Conservation (phyloP, 2,888 invertebrate species). For the Drosophila infuscata region DNA sequence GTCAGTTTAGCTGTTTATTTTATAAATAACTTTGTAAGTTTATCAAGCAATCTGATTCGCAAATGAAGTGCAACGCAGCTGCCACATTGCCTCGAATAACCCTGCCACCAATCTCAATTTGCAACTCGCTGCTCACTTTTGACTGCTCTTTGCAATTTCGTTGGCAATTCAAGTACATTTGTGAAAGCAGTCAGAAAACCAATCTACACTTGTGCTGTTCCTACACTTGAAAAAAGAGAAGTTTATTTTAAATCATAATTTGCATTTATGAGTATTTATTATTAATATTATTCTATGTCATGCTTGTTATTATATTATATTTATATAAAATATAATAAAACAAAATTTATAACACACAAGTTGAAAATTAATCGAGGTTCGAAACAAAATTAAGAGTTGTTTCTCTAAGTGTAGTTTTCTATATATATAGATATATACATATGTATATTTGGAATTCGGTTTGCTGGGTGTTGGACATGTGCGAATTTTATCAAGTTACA, state of each 20-base stretch:
- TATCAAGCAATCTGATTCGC: slow-evolving; percentile 36
- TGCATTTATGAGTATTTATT: too few species aligned
- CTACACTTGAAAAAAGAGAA: neutral
- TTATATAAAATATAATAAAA: too few species aligned
- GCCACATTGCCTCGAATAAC: slow-evolving; percentile 2
- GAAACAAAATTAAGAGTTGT: neutral
- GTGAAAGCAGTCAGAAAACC: slow-evolving; percentile 28
- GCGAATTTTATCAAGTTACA: slow-evolving; percentile 39
- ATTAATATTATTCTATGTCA: neutral
- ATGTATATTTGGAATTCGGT: slow-evolving; percentile 47
- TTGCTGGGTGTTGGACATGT: slow-evolving; percentile 44
- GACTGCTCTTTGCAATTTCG: slow-evolving; percentile 37
- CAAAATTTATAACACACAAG: neutral
- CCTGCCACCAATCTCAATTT: slow-evolving; percentile 15
- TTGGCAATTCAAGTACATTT: slow-evolving; percentile 30
- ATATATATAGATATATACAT: neutral
- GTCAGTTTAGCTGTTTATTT: slow-evolving; percentile 22
- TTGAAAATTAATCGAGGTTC: too few species aligned
- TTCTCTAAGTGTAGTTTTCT: neutral
- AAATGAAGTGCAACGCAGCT: slow-evolving; percentile 39
- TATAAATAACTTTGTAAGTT: slow-evolving; percentile 24
- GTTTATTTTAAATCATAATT: neutral
- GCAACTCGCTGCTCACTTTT: slow-evolving; percentile 33
- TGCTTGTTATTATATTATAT: neutral
- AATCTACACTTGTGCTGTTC: slow-evolving; percentile 21